A percentile compares a stretch with the other conserved stretches of the same genome.
Evolutionary conservation across 2,888 invertebrate genomes (phyloP).

Genomic region (Lepidochrysops patricia): DNA sequence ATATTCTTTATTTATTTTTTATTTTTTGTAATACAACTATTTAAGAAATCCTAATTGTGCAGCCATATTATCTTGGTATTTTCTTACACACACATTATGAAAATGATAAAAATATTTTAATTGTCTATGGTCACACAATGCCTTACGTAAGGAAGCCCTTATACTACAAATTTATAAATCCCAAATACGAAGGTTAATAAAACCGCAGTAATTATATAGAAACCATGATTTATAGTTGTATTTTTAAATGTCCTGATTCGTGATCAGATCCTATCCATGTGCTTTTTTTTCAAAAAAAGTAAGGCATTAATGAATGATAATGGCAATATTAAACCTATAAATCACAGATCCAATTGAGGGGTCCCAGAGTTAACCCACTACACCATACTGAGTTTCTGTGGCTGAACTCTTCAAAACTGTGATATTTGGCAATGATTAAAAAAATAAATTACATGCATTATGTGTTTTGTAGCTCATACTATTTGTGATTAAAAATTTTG

Average conservation of each 20-base stretch:
- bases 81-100: not conserved
- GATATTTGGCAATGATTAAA: slow-evolving; percentile 32
- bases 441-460: not conserved
- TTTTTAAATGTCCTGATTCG: not conserved
- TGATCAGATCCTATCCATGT: too few relatives aligned
- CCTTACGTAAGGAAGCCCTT: slow-evolving; percentile 20
- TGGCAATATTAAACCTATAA: slow-evolving; percentile 29
- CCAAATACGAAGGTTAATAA: slow-evolving; percentile 22
- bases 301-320: too few relatives aligned
- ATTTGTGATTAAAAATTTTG: too few relatives aligned
- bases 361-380: slow-evolving; percentile 57
- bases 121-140: slow-evolving; percentile 4
- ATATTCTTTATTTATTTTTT: too few relatives aligned
- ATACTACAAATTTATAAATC: slow-evolving; percentile 19
- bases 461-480: too few relatives aligned
- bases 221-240: slow-evolving; percentile 26
- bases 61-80: not conserved
- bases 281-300: too few relatives aligned
- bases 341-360: slow-evolving; percentile 38
- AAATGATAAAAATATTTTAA: not conserved
- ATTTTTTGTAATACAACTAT: too few relatives aligned
- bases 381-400: slow-evolving; percentile 48
- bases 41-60: too few relatives aligned
- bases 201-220: slow-evolving; percentile 20
- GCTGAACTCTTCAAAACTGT: slow-evolving; percentile 29